Percentiles rank a stretch among this genome's conserved stretches.
These are phyloP conservation scores for Eupithecia vulgata DNA, from an alignment of 2,888 invertebrate species.

Conservation along the genomic window DNA sequence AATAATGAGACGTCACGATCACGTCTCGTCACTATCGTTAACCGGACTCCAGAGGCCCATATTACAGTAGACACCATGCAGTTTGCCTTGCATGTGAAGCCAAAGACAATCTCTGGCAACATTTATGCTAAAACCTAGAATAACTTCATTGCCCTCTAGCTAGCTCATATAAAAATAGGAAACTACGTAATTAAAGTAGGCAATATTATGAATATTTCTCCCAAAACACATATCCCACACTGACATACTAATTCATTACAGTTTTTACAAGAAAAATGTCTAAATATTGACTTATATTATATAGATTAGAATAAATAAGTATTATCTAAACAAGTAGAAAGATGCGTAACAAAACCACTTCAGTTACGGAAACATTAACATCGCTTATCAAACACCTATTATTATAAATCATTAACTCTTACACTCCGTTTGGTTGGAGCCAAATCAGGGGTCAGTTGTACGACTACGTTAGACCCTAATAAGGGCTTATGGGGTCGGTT, in stretches of 20 bases:
- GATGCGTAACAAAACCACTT: neutral
- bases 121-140: neutral
- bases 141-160: neutral
- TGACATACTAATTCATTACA: neutral
- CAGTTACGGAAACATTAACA: neutral
- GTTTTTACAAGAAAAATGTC: neutral
- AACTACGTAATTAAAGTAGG: neutral
- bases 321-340: neutral
- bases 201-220: neutral
- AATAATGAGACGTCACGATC: too few relatives aligned
- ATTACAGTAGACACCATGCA: constrained; percentile 2
- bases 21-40: too few relatives aligned
- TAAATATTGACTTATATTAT: neutral
- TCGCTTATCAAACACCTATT: neutral
- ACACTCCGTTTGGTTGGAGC: too few relatives aligned
- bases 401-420: neutral
- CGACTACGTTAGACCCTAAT: too few relatives aligned
- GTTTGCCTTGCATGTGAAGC: neutral
- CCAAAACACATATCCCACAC: neutral
- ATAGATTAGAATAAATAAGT: neutral
- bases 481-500: too few relatives aligned
- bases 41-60: too few relatives aligned
- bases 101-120: neutral
- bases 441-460: too few relatives aligned
- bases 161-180: constrained; percentile 5